Conservation (phyloP, 2,888 invertebrate species). For the Pristionchus mayeri region DNA sequence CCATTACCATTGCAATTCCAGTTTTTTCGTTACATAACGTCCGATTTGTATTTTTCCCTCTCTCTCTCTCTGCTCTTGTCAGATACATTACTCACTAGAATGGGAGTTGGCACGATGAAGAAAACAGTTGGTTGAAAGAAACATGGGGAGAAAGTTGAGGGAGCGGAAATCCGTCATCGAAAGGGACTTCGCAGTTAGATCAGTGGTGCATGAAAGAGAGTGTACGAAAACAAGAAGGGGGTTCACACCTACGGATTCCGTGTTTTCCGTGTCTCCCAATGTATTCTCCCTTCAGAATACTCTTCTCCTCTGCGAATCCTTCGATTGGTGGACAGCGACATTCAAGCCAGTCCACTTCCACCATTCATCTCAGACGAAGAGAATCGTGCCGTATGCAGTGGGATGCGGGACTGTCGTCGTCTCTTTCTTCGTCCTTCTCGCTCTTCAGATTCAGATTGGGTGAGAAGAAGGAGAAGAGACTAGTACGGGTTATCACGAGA, state of each 20-base stretch:
- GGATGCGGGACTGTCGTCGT: conserved; percentile 33
- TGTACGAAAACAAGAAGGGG: neutral
- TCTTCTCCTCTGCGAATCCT: conserved; percentile 35
- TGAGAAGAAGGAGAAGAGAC: conserved; percentile 14
- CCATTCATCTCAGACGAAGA: conserved; percentile 9
- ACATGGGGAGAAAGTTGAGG: neutral
- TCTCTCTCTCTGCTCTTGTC: neutral
- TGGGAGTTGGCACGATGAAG: neutral
- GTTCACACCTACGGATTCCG: neutral
- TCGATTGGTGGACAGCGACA: conserved; percentile 45
- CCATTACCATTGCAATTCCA: neutral
- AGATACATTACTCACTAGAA: conserved; percentile 29
- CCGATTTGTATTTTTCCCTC: conserved; percentile 13
- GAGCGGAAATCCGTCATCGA: too few species aligned
- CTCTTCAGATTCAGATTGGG: conserved; percentile 40
- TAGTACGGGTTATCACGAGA: neutral
- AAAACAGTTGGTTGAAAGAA: conserved; percentile 12
- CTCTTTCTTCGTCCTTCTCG: conserved; percentile 25
- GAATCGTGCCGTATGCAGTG: conserved; percentile 26
- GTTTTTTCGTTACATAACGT: neutral
- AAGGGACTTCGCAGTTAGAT: neutral
- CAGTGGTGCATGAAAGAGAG: neutral
- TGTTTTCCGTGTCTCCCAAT: too few species aligned
- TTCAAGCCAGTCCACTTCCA: conserved; percentile 42
- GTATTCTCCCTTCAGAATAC: conserved; percentile 21